Conservation (phyloP, 2,113 vertebrate species). For the Phrynosoma platyrhinos region DNA sequence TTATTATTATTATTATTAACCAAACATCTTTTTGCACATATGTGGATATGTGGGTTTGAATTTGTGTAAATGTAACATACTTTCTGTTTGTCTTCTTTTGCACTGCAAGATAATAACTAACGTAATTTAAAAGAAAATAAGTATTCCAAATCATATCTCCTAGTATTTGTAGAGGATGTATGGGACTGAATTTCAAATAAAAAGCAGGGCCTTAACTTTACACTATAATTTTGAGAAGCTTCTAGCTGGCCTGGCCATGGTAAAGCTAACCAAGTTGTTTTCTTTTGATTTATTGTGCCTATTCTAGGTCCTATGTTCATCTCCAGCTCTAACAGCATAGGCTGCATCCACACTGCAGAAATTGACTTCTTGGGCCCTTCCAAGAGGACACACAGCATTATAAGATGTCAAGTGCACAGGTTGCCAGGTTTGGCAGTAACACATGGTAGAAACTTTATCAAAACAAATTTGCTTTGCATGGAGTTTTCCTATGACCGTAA, state of each 20-base stretch:
- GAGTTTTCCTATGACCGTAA: slow-evolving; percentile 39
- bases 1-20: no score
- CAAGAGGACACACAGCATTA: background rate
- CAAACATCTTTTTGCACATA: background rate
- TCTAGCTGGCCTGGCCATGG: no score
- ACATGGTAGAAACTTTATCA: background rate
- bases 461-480: slow-evolving; percentile 2
- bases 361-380: slow-evolving; percentile 7
- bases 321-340: no score
- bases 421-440: background rate
- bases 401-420: background rate
- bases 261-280: no score
- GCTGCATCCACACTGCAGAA: background rate
- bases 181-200: background rate
- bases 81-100: background rate
- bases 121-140: background rate
- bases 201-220: background rate
- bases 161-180: background rate
- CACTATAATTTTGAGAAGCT: no score
- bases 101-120: background rate
- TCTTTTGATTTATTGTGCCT: no score
- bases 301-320: no score
- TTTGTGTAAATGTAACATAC: background rate
- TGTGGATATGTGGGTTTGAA: background rate
- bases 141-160: background rate